A percentile compares a stretch with the other conserved stretches of the same genome.
phyloP scores from a whole-genome alignment of 2,888 invertebrate species.

The Parnassius orleans region DNA sequence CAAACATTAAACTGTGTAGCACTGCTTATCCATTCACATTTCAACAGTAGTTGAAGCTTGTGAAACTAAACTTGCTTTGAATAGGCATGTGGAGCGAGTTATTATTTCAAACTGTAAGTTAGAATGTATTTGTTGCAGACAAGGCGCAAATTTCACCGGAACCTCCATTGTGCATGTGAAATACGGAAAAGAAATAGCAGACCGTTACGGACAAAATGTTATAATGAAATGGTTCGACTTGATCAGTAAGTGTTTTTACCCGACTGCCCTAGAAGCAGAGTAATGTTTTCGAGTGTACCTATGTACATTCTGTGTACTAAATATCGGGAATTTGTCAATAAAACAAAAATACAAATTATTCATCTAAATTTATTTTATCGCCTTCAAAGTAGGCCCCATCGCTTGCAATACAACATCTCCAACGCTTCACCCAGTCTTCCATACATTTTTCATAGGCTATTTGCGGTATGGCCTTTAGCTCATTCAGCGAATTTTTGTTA shows the following conservation, averaged over 20 bases:
- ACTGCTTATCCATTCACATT: neutral
- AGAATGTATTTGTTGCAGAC: slow-evolving; percentile 49
- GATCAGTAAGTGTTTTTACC: slow-evolving; percentile 57
- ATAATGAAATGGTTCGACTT: slow-evolving; percentile 78
- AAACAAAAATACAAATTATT: too few relatives aligned
- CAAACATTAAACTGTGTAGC: neutral
- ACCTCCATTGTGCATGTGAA: slow-evolving; percentile 70
- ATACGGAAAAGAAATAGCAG: slow-evolving; percentile 65
- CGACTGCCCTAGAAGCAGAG: too few relatives aligned
- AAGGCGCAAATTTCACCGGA: slow-evolving; percentile 66
- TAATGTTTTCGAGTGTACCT: too few relatives aligned
- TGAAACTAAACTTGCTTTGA: slow-evolving; percentile 6
- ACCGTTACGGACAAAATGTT: slow-evolving; percentile 71
- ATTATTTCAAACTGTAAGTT: slow-evolving; percentile 9
- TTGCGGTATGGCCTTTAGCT: too few relatives aligned
- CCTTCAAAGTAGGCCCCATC: too few relatives aligned
- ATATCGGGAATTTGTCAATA: too few relatives aligned
- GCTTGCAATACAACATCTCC: too few relatives aligned
- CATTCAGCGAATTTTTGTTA: too few relatives aligned
- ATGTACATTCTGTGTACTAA: slow-evolving; percentile 8
- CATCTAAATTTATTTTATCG: too few relatives aligned
- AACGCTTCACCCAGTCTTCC: too few relatives aligned
- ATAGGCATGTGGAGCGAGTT: slow-evolving; percentile 1
- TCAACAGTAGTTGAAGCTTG: neutral
- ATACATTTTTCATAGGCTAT: too few relatives aligned